These are phyloP conservation scores for Pipistrellus pygmaeus DNA, from an alignment of 2,797 vertebrate genomes.

Conservation along the genomic window DNA sequence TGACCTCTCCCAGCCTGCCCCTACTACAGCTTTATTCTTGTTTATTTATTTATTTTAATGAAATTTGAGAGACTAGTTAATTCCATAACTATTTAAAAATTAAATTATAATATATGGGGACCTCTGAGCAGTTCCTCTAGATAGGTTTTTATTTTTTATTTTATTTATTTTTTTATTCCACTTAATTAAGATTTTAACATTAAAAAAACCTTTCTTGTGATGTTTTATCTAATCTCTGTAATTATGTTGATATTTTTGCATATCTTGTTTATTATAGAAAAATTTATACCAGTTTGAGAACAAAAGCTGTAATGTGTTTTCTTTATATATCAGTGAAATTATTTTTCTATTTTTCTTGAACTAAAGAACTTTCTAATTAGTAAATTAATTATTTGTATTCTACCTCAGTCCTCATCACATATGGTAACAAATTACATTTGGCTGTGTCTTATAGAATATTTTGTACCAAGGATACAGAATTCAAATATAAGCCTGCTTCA, in stretches of 20 bases:
- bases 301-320: neutral
- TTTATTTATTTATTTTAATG: neutral
- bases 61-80: constrained; percentile 39
- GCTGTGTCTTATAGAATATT: neutral
- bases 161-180: too few species aligned
- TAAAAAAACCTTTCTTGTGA: constrained; percentile 20
- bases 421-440: neutral
- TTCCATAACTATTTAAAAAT: neutral
- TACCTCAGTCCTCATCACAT: neutral
- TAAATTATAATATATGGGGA: neutral
- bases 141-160: neutral
- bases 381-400: constrained; percentile 38
- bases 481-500: neutral
- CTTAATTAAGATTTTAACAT: neutral
- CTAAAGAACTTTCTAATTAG: constrained; percentile 19
- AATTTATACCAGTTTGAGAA: neutral
- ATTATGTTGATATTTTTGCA: constrained; percentile 20
- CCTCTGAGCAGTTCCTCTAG: neutral
- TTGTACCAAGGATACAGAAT: neutral
- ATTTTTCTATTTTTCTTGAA: constrained; percentile 38
- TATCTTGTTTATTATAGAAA: constrained; percentile 46
- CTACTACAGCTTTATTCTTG: neutral
- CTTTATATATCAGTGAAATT: neutral
- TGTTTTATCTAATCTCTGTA: neutral
- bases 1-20: too few species aligned